phyloP scores from a whole-genome alignment of 2,888 invertebrate genomes.

The Heliconius erato region DNA sequence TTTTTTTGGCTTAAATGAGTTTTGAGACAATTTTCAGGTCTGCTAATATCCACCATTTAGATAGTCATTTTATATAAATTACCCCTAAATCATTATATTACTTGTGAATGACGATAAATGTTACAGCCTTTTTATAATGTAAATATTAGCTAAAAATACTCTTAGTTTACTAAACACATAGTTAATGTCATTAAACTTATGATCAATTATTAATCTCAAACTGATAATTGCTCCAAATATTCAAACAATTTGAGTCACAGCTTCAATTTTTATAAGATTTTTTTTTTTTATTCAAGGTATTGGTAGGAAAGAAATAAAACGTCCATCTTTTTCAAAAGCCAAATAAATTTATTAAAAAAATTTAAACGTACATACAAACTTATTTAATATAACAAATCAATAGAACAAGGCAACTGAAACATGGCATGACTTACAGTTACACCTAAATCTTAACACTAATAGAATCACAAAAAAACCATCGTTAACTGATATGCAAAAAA shows the following conservation, averaged over 20 bases:
- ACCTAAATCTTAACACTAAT: background rate
- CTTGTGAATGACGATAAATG: no score
- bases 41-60: background rate
- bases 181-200: no score
- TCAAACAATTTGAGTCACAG: background rate
- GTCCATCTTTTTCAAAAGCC: constrained; percentile 2
- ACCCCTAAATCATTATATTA: no score
- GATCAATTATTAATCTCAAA: no score
- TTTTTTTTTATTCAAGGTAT: background rate
- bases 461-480: constrained; percentile 17
- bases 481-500: constrained; percentile 31
- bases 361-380: constrained; percentile 14
- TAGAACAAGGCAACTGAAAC: constrained; percentile 29
- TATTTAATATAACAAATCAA: constrained; percentile 23
- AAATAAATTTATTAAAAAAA: constrained; percentile 15
- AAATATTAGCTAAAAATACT: no score
- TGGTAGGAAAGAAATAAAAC: background rate
- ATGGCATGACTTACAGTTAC: constrained; percentile 34
- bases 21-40: background rate
- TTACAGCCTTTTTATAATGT: no score
- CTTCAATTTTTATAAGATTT: background rate
- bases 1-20: background rate
- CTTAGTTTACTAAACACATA: no score
- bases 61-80: background rate
- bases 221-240: background rate